Percentiles rank a stretch among this genome's conserved stretches.
Conservation (phyloP, 37 sponge, comb jelly and placozoan species). For the Ianthella basta region DNA sequence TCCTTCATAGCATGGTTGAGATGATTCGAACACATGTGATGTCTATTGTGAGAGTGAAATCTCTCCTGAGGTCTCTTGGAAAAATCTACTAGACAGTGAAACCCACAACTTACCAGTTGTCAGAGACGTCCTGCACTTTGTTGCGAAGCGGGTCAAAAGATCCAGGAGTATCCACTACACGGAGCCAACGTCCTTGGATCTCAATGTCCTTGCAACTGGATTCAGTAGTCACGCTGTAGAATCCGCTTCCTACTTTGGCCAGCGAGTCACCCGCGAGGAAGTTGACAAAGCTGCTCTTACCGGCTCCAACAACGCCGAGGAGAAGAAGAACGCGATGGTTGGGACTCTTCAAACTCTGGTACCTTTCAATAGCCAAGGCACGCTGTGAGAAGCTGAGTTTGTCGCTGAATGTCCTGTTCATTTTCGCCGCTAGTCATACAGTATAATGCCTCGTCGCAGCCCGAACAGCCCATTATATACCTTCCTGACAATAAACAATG, state of each 20-base stretch:
- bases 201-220: background rate
- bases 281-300: constrained; percentile 14
- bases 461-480: too few species aligned
- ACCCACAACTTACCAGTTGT: background rate
- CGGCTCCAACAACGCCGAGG: background rate
- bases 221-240: background rate
- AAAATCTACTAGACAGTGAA: too few species aligned
- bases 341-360: background rate
- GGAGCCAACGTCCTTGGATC: background rate
- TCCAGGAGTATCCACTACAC: constrained; percentile 3
- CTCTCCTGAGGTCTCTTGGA: too few species aligned
- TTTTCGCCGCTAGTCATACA: too few species aligned
- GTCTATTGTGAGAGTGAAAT: too few species aligned
- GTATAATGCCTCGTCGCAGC: too few species aligned
- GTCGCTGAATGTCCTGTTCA: too few species aligned
- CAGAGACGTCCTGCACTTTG: background rate
- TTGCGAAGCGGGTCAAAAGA: background rate
- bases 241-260: background rate
- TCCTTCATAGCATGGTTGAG: too few species aligned
- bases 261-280: background rate
- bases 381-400: background rate
- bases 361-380: background rate
- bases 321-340: constrained; percentile 9
- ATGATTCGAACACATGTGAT: too few species aligned
- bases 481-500: too few species aligned